Base-by-base conservation (phyloP, 1,140 invertebrate species). In the Mesaphorura yosii region DNA sequence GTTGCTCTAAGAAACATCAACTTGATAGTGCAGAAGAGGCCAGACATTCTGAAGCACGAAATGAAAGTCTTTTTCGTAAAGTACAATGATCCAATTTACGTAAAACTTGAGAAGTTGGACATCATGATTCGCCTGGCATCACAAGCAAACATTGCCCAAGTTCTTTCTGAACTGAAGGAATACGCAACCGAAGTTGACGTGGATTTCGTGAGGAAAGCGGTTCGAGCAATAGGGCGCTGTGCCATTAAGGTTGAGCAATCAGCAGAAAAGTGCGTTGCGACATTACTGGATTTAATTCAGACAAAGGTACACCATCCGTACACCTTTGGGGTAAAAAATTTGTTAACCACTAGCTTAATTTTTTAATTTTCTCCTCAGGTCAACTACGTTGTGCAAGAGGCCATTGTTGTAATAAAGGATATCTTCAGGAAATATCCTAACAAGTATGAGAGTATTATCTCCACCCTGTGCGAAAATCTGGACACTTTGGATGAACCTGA, bases 31-130 rank as follows among this genome's bases (percentile, higher is more conserved):
- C 96, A 99, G 70, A 99, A 99, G 69, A 78, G 95, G 48, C 90
- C 93, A 0, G 95, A 98, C 58, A 97, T 99, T 60, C 70, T 99
- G n/a, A 98, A 98, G 68, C 93, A 98, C 66, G 96, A 99, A 72
- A 98, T 99, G 94, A 99, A 98, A 76, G 95, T 92, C 26, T 99
- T 99, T 73, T 99, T 99, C 69, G 96, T 99, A 15, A 99, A 99
- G 66, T 99, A 99, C 72, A 99, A 99, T 69, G 96, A 99, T 75
- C 96, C 96, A 7, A 99, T 99, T 68, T 99, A 99, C 71, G 95
- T 99, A 3, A 99, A 99, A 71, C 75, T 99, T 46, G 96, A 99
- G 70, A 99, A 99, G 69, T 68, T 99, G 64, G 96, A 99, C 68
- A 99, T 99, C 47, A 98, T 99, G 95, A 99, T 99, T 62, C 80